Evolutionary conservation across 2,888 invertebrate species (phyloP), one percentile per base, ranked within the genome.

Genomic region (Synanthedon andrenaeformis): DNA sequence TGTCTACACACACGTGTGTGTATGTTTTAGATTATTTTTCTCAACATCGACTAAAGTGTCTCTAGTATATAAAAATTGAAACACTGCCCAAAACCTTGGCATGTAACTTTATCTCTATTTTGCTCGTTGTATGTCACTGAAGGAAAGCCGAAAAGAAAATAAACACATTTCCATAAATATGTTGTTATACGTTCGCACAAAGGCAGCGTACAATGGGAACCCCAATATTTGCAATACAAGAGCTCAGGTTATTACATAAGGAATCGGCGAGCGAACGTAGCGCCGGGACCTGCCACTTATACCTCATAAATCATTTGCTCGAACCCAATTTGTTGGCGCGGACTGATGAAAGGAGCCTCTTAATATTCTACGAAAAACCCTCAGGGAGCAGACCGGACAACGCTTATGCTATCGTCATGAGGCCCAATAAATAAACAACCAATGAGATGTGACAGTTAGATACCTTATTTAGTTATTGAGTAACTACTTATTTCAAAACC

Each of bases 261-360:
- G 49, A 49, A 49, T 49, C 49, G 49, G 49, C 49, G 49, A 12
- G 55, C 55, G 53, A 54, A 57, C 61, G 66, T 66, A 65, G 66
- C 67, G 61, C 51, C 50, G 51, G 41, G 51, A 59, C 60, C 63
- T 59, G 58, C 64, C 66, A 70, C 67, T 70, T 70, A 67, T 68
- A 63, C 59, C 69, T 69, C 72, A 70, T 75, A 74, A 75, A 75
- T 75, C 74, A 75, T 73, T 72, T 74, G 70, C 65, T 61, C 63
- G 64, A 64, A 69, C 73, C 69, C 72, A 73, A 73, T 74, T 75
- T 72, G 74, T 69, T 69, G 66, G 64, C 64, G 64, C 62, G 60
- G 67, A 64, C 70, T 73, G 74, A 74, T 75, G 74, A 74, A 75
- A 74, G 66, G 70, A 63, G 13, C 13, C 59, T 63, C 65, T 66